Evolutionary conservation across 2,797 vertebrate species (phyloP).

Genomic region (Xyrichtys novacula): DNA sequence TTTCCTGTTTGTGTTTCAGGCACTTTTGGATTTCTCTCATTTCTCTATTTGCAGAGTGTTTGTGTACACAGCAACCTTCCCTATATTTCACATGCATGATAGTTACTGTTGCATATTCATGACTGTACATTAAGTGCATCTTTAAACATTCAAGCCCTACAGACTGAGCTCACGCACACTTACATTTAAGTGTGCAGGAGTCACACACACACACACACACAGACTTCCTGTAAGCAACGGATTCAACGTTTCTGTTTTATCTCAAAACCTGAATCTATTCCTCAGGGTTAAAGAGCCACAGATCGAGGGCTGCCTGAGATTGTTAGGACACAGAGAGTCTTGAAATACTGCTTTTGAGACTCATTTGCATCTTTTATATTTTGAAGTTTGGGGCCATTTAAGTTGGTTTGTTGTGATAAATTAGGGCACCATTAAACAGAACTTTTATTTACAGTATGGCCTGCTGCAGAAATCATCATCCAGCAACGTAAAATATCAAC

Average conservation of each 20-base stretch:
- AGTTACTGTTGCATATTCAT: not conserved
- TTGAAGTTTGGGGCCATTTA: too few relatives aligned
- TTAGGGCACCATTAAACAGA: too few relatives aligned
- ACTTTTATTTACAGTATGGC: too few relatives aligned
- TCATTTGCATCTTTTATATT: rapidly evolving
- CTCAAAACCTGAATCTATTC: not conserved
- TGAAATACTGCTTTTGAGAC: too few relatives aligned
- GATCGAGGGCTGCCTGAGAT: not conserved
- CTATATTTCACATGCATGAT: not conserved
- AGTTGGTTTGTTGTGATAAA: too few relatives aligned
- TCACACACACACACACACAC: not conserved
- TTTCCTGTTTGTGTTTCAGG: too few relatives aligned
- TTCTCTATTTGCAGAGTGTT: too few relatives aligned
- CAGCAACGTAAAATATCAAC: too few relatives aligned
- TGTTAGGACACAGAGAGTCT: not conserved
- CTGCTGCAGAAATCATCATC: too few relatives aligned
- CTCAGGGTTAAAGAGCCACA: not conserved
- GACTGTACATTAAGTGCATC: not conserved
- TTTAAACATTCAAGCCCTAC: constrained; percentile 5
- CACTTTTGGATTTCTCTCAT: too few relatives aligned
- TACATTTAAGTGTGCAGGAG: not conserved
- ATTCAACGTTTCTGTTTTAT: not conserved
- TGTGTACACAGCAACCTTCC: too few relatives aligned
- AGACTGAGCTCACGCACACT: not conserved
- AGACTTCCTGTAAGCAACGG: not conserved